A percentile compares a stretch with the other conserved stretches of the same genome.
phyloP scores from a whole-genome alignment of 2,888 invertebrate species.

The Vanessa cardui region DNA sequence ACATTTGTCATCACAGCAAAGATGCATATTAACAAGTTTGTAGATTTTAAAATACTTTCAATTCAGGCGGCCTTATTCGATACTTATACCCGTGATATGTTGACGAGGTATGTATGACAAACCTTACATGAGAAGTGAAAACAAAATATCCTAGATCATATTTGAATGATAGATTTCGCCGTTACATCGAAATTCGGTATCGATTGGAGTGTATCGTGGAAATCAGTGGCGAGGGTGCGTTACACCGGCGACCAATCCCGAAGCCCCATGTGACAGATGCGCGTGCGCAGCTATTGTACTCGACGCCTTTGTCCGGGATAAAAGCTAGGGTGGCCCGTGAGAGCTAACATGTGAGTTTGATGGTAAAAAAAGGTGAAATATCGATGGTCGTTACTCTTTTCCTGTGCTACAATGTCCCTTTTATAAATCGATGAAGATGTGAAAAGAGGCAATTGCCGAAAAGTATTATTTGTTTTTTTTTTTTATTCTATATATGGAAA shows the following conservation, averaged over 20 bases:
- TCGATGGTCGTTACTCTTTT: slow-evolving; percentile 34
- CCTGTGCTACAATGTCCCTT: slow-evolving; percentile 15
- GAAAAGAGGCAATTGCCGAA: slow-evolving; percentile 2
- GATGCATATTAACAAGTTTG: too few relatives aligned
- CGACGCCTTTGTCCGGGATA: slow-evolving; percentile 58
- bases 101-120: too few relatives aligned
- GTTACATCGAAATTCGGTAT: slow-evolving; percentile 70
- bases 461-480: background rate
- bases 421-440: slow-evolving; percentile 14
- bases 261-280: slow-evolving; percentile 67
- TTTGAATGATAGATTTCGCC: slow-evolving; percentile 45
- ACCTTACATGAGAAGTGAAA: background rate
- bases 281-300: slow-evolving; percentile 66
- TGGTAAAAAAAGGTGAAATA: slow-evolving; percentile 32
- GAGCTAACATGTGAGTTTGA: slow-evolving; percentile 62
- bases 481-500: background rate
- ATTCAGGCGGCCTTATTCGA: too few relatives aligned
- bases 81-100: too few relatives aligned
- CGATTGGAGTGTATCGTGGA: slow-evolving; percentile 70
- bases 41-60: too few relatives aligned
- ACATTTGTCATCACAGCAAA: too few relatives aligned
- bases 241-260: slow-evolving; percentile 59
- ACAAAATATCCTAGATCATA: background rate
- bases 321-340: slow-evolving; percentile 68
- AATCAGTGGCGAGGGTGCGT: slow-evolving; percentile 75